Evolutionary conservation across 1,140 invertebrate genomes (phyloP).

Genomic region (Dendroctonus ponderosae): DNA sequence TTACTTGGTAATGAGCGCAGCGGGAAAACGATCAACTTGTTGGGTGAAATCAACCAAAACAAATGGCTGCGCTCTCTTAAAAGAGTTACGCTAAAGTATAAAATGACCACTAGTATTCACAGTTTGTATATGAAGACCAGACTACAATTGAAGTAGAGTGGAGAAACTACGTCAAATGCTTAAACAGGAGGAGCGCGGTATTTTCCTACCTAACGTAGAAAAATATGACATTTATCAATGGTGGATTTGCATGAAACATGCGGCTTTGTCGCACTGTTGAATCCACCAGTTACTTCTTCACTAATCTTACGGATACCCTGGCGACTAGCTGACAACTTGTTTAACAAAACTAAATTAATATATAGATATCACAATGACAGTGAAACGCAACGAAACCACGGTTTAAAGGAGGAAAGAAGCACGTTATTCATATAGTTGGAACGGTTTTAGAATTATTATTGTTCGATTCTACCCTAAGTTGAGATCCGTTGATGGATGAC

Average conservation of each 20-base stretch:
- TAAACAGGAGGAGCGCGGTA: neutral
- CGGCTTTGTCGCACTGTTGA: neutral
- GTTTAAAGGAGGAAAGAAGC: neutral
- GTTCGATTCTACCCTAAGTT: conserved; percentile 12
- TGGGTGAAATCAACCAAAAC: too few relatives aligned
- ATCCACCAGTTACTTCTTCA: neutral
- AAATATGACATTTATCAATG: conserved; percentile 13
- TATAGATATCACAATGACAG: conserved; percentile 17
- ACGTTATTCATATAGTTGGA: conserved; percentile 1
- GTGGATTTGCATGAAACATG: too few relatives aligned
- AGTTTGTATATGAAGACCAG: neutral
- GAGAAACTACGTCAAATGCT: neutral
- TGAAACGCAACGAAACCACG: conserved; percentile 5
- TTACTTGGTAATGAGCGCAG: too few relatives aligned
- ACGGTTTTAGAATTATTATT: conserved; percentile 26
- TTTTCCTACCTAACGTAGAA: conserved; percentile 28
- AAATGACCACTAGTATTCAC: neutral
- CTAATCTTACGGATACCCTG: neutral
- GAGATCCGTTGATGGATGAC: conserved; percentile 8
- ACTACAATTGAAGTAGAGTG: neutral
- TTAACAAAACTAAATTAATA: conserved; percentile 13
- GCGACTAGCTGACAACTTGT: conserved; percentile 19
- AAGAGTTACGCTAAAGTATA: neutral
- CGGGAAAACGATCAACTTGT: too few relatives aligned
- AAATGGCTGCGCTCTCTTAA: too few relatives aligned